Evolutionary conservation across 92 coral and sea anemone species (phyloP).

Genomic region (Porites cylindrica): DNA sequence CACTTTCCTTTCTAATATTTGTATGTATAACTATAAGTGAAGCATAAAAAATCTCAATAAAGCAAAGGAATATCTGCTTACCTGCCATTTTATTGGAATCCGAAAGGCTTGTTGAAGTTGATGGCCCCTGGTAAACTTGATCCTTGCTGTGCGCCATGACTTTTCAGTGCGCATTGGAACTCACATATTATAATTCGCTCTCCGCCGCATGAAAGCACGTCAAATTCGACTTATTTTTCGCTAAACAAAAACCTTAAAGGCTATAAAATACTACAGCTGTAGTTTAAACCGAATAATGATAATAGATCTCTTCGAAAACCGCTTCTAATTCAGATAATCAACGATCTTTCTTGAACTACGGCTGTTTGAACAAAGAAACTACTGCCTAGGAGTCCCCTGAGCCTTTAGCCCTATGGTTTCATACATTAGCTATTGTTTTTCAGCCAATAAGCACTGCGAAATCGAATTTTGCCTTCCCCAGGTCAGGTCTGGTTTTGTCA

Average conservation of each 20-base stretch:
- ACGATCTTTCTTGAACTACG: slow-evolving; percentile 25
- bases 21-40: too few relatives aligned
- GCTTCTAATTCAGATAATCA: slow-evolving; percentile 38
- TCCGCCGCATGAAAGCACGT: slow-evolving; percentile 43
- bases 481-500: slow-evolving; percentile 23
- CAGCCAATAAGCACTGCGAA: slow-evolving; percentile 45
- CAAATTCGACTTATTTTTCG: slow-evolving; percentile 9
- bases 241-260: slow-evolving; percentile 10
- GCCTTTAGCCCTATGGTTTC: slow-evolving; percentile 40
- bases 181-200: slow-evolving; percentile 39
- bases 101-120: slow-evolving; percentile 41
- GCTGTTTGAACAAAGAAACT: slow-evolving; percentile 20
- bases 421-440: slow-evolving; percentile 35
- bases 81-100: slow-evolving; percentile 40
- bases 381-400: slow-evolving; percentile 31
- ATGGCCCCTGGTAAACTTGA: slow-evolving; percentile 41
- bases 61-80: slow-evolving; percentile 41
- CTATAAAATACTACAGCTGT: slow-evolving; percentile 33
- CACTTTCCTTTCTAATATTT: too few relatives aligned
- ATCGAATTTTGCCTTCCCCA: slow-evolving; percentile 27
- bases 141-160: slow-evolving; percentile 42
- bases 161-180: too few relatives aligned
- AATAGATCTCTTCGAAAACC: slow-evolving; percentile 36
- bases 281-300: slow-evolving; percentile 39
- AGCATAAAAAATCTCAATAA: not conserved